Evolutionary conservation across 2,888 invertebrate species (phyloP).

Genomic region (Hetaerina titia): DNA sequence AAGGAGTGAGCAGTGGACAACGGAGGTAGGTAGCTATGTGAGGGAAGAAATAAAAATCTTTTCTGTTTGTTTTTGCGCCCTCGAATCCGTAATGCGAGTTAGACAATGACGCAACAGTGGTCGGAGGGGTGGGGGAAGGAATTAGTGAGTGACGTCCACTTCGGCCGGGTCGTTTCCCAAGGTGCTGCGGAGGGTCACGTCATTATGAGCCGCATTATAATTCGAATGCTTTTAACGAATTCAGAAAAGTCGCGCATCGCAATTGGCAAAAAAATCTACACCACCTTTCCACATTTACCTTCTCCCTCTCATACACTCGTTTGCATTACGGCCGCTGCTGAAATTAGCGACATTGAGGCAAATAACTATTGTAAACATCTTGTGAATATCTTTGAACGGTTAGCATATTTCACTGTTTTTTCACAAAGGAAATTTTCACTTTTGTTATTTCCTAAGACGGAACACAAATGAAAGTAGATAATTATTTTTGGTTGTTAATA

Average conservation of each 20-base stretch:
- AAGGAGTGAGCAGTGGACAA: slow-evolving; percentile 13
- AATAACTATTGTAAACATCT: background rate
- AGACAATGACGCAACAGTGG: slow-evolving; percentile 42
- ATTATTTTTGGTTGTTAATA: no score
- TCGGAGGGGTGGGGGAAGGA: background rate
- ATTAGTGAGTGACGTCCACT: slow-evolving; percentile 46
- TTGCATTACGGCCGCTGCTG: background rate
- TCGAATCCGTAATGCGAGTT: slow-evolving; percentile 62
- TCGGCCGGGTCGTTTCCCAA: slow-evolving; percentile 30
- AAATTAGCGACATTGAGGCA: background rate
- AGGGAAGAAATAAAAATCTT: background rate
- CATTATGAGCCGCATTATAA: slow-evolving; percentile 51
- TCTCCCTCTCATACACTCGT: background rate
- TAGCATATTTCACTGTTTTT: background rate
- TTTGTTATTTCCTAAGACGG: background rate
- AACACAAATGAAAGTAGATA: no score
- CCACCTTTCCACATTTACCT: background rate
- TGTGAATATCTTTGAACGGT: background rate
- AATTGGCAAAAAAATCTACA: slow-evolving; percentile 38
- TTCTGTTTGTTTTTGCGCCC: slow-evolving; percentile 32
- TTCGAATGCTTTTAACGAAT: slow-evolving; percentile 42
- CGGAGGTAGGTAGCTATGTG: background rate
- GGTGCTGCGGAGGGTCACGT: slow-evolving; percentile 39
- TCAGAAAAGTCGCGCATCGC: slow-evolving; percentile 53
- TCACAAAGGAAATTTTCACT: background rate